A percentile compares a stretch with the other conserved stretches of the same genome.
Evolutionary conservation across 2,113 vertebrate species (phyloP).

Genomic region (Tragulus kanchil): DNA sequence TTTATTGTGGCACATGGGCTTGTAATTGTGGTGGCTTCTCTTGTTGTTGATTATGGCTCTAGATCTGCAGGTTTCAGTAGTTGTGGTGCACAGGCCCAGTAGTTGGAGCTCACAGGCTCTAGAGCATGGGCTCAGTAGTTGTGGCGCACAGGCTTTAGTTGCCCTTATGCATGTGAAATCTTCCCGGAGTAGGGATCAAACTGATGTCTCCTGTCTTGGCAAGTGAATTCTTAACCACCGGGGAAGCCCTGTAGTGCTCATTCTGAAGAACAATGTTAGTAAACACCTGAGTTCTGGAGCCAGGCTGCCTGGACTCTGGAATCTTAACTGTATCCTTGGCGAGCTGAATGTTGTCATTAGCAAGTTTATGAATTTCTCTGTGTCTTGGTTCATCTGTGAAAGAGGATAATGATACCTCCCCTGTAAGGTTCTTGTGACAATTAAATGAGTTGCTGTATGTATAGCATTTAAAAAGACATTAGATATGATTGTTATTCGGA

Average conservation of each 20-base stretch:
- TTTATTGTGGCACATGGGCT: background rate
- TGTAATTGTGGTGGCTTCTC: background rate
- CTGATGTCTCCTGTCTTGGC: background rate
- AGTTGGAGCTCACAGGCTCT: background rate
- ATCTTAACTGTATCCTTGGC: background rate
- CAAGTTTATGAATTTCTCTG: background rate
- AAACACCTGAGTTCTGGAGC: background rate
- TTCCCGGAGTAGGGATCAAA: background rate
- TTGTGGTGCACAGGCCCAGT: background rate
- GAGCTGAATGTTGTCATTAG: background rate
- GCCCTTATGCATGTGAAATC: background rate
- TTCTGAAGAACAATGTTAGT: background rate
- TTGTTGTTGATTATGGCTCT: background rate
- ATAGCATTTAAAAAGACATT: background rate
- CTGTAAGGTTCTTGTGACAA: background rate
- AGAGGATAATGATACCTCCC: background rate
- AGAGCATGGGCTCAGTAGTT: background rate
- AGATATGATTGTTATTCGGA: slow-evolving; percentile 18
- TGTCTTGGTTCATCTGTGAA: background rate
- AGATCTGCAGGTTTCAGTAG: background rate
- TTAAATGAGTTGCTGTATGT: background rate
- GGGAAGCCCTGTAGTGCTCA: background rate
- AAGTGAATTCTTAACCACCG: background rate
- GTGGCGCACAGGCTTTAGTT: background rate
- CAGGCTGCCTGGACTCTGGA: background rate